These are phyloP conservation scores for Apamea sordens DNA, from an alignment of 2,888 invertebrate genomes.

Conservation along the genomic window DNA sequence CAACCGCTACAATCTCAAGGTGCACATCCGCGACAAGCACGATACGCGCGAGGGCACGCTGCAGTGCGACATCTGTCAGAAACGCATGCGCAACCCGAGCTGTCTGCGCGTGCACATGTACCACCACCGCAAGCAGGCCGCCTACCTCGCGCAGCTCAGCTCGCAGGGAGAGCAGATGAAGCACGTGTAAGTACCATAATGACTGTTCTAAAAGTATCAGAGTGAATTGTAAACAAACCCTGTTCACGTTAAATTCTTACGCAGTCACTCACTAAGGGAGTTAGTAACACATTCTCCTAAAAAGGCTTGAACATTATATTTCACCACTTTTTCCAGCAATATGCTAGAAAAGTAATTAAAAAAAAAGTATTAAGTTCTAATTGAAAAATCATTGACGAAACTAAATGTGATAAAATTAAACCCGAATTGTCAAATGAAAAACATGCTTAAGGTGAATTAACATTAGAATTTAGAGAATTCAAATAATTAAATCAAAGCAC, in stretches of 20 bases:
- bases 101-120: constrained; percentile 92
- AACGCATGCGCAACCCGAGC: constrained; percentile 91
- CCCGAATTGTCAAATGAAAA: not conserved
- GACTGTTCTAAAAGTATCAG: not conserved
- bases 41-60: constrained; percentile 92
- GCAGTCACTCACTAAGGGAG: not conserved
- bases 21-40: constrained; percentile 93
- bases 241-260: not conserved
- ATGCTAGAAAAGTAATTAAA: not conserved
- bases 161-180: constrained; percentile 69
- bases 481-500: not conserved
- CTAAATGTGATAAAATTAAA: not conserved
- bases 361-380: not conserved
- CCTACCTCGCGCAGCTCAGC: constrained; percentile 84
- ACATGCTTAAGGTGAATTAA: not conserved
- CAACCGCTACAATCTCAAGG: constrained; percentile 93
- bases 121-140: constrained; percentile 91
- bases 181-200: constrained; percentile 27
- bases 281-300: not conserved
- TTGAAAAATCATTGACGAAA: not conserved
- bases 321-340: not conserved
- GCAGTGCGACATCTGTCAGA: constrained; percentile 93
- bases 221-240: not conserved
- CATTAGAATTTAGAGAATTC: not conserved
- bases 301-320: not conserved